Base-by-base conservation (phyloP, 2,113 vertebrate species). In the Embiotoca jacksoni region DNA sequence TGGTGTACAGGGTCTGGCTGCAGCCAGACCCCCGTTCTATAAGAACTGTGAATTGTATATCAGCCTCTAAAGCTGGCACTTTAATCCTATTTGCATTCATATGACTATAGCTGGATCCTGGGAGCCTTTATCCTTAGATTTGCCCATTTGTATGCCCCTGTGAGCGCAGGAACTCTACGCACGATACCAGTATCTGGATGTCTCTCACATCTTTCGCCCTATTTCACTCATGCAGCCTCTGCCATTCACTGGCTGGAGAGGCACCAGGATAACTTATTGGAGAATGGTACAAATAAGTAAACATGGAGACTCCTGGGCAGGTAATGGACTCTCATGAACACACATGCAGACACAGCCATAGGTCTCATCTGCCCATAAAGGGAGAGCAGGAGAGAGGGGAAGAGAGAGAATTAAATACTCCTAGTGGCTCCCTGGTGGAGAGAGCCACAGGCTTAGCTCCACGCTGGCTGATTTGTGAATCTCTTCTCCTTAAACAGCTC, bases 81-180 rank as follows among this genome's bases (percentile, higher is more conserved):
- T 90, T 97, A 97, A 98, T 97, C 96, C 96, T 95, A 97, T 97
- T 98, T 97, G 96, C 96, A 96, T 97, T 98, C 96, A 96, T 96
- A 97, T 97, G 96, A 96, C 94, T 94, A 87, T 69, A 82, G 88
- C 86, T 83, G 86, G 80, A 92, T 95, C 89, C 92, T 90, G 90
- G 92, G 95, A 95, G 95, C 94, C 94, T 95, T 95, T 95, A 93
- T 95, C 95, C 94, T 93, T 89, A 96, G 95, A 96, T 96, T 96
- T 95, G 91, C 94, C 94, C 93, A 96, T 98, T 96, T 95, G 94
- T 95, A 96, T 95, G 94, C 94, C 95, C 95, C 93, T 94, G 96
- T 95, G 94, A 95, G 92, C 95, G 94, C 93, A 95, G 92, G 88
- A 93, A 94, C 93, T 93, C 93, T 93, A 90, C 92, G 95, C 95